phyloP scores from a whole-genome alignment of 2,113 vertebrate genomes.

The Rhinoptilus africanus region DNA sequence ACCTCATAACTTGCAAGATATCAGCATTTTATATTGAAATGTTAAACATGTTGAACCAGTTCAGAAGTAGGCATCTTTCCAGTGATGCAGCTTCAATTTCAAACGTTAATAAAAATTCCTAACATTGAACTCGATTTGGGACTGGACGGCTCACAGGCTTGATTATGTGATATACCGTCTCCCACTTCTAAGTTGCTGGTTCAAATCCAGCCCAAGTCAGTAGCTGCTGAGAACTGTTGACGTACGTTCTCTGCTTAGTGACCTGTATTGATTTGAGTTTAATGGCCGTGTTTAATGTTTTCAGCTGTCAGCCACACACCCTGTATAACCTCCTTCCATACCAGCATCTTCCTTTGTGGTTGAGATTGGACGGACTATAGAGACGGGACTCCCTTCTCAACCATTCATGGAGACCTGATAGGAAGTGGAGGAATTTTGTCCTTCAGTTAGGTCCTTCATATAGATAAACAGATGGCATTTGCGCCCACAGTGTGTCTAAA shows the following conservation, averaged over 20 bases:
- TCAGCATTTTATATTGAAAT: conserved; percentile 12
- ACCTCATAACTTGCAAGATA: conserved; percentile 2
- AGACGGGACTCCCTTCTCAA: neutral
- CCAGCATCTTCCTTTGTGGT: neutral
- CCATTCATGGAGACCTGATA: neutral
- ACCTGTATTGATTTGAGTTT: neutral
- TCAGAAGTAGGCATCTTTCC: conserved; percentile 58
- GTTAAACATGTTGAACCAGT: conserved; percentile 64
- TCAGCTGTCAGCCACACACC: neutral
- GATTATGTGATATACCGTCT: conserved; percentile 6
- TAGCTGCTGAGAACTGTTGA: conserved; percentile 6
- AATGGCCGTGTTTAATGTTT: neutral
- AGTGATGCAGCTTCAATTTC: conserved; percentile 48
- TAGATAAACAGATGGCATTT: neutral
- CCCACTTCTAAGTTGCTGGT: neutral
- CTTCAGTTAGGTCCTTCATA: neutral
- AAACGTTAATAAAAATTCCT: conserved; percentile 62
- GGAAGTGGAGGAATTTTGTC: neutral
- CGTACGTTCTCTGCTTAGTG: neutral
- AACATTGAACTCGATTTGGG: conserved; percentile 2
- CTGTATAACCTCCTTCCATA: neutral
- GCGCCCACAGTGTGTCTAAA: neutral
- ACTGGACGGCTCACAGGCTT: neutral
- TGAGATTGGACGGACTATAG: neutral
- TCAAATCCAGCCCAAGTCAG: conserved; percentile 3